These are phyloP conservation scores for Elysia crispata DNA, from an alignment of 2,888 invertebrate species.

Conservation along the genomic window DNA sequence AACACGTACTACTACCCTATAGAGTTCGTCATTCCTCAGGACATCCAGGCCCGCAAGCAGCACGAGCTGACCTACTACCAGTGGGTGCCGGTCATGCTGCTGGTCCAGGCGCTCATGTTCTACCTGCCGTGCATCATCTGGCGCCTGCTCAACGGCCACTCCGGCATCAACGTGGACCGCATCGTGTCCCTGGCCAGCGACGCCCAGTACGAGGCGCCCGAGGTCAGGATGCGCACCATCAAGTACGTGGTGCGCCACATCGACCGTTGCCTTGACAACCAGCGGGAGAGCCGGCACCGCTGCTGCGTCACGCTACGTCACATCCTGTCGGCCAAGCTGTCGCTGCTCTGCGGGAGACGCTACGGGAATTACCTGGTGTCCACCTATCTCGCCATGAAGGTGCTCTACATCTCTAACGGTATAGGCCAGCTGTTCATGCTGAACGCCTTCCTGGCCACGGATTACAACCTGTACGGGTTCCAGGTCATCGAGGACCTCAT, in stretches of 20 bases:
- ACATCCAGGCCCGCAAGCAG: constrained; percentile 50
- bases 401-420: constrained; percentile 77
- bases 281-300: constrained; percentile 71
- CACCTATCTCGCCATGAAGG: constrained; percentile 77
- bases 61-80: constrained; percentile 75
- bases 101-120: constrained; percentile 79
- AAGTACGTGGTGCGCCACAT: constrained; percentile 79
- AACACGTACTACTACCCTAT: constrained; percentile 79
- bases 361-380: constrained; percentile 79
- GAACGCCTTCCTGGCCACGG: constrained; percentile 78
- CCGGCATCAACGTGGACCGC: constrained; percentile 79
- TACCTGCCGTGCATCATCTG: constrained; percentile 79
- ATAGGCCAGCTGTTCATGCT: constrained; percentile 79
- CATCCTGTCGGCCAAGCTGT: constrained; percentile 72
- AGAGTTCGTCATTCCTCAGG: constrained; percentile 57
- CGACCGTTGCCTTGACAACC: constrained; percentile 78
- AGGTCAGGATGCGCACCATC: constrained; percentile 78
- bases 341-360: constrained; percentile 75
- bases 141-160: constrained; percentile 78
- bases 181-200: constrained; percentile 75
- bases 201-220: constrained; percentile 78
- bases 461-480: constrained; percentile 77
- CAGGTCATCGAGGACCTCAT: constrained; percentile 78
- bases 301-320: constrained; percentile 73
- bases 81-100: constrained; percentile 78